These are phyloP conservation scores for Gymnoscelis rufifasciata DNA, from an alignment of 2,888 invertebrate species.

Conservation along the genomic window DNA sequence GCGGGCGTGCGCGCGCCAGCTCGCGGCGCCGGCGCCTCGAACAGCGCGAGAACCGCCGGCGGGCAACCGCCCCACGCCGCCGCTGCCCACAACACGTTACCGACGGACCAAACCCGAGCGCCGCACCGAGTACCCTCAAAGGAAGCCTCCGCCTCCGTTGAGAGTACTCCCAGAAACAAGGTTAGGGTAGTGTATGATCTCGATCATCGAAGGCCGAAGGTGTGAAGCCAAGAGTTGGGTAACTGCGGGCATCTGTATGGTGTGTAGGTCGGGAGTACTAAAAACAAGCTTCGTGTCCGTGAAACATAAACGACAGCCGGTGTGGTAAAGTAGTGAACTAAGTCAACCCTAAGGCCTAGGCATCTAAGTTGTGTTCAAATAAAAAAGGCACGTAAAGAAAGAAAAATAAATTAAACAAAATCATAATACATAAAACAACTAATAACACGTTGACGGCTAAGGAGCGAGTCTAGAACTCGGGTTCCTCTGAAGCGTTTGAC, in stretches of 20 bases:
- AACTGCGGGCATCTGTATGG: conserved; percentile 79
- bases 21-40: conserved; percentile 60
- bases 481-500: conserved; percentile 70
- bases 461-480: conserved; percentile 74
- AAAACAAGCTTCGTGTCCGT: conserved; percentile 77
- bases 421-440: conserved; percentile 64
- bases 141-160: conserved; percentile 51
- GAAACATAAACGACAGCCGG: conserved; percentile 77
- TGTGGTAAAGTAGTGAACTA: conserved; percentile 77
- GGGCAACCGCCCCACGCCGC: conserved; percentile 71
- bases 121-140: conserved; percentile 68
- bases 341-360: conserved; percentile 76
- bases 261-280: conserved; percentile 78
- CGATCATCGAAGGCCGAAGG: conserved; percentile 69
- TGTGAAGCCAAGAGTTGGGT: conserved; percentile 78
- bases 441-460: conserved; percentile 75
- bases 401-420: conserved; percentile 51
- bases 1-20: conserved; percentile 55
- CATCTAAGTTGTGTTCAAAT: conserved; percentile 75
- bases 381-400: conserved; percentile 72
- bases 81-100: conserved; percentile 76
- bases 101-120: conserved; percentile 57
- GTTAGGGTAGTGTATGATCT: conserved; percentile 65
- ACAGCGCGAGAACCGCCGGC: conserved; percentile 77
- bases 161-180: conserved; percentile 60